These are phyloP conservation scores for Drosophila maculinotata DNA, from an alignment of 2,888 invertebrate genomes.

Conservation along the genomic window DNA sequence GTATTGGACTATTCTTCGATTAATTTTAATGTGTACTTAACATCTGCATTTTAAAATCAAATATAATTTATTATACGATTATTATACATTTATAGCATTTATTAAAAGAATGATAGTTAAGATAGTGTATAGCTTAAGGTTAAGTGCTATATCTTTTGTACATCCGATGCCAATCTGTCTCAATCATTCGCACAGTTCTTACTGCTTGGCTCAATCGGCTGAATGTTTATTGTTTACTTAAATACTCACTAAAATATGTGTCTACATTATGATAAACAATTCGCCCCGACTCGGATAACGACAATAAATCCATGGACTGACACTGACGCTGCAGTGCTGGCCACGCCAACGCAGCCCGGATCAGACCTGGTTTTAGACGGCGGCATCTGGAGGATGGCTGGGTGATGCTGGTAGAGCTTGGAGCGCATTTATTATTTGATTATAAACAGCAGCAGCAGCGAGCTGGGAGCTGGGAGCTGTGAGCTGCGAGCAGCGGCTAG, in stretches of 20 bases:
- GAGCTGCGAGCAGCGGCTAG: constrained; percentile 62
- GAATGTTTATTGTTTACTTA: constrained; percentile 69
- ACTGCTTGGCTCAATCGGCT: constrained; percentile 35
- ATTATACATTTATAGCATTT: too few species aligned
- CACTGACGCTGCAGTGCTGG: constrained; percentile 22
- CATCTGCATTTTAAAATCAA: too few species aligned
- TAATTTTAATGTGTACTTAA: too few species aligned
- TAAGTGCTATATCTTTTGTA: too few species aligned
- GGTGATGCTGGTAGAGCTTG: constrained; percentile 47
- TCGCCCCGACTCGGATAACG: constrained; percentile 62
- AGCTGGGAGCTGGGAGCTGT: constrained; percentile 38
- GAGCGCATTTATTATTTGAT: constrained; percentile 79
- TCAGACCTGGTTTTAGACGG: constrained; percentile 22
- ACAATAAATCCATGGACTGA: constrained; percentile 70
- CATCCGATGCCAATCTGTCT: background rate
- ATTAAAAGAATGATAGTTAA: too few species aligned
- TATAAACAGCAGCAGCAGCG: constrained; percentile 70
- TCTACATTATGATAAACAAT: constrained; percentile 78
- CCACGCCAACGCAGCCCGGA: constrained; percentile 44
- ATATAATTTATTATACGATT: too few species aligned
- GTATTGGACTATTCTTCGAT: too few species aligned
- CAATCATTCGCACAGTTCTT: constrained; percentile 12
- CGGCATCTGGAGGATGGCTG: constrained; percentile 24
- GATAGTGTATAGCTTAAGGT: too few species aligned
- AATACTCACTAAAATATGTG: constrained; percentile 72